Evolutionary conservation across 2,797 vertebrate species (phyloP), one percentile per base, ranked within the genome.

Genomic region (Intellagama lesueurii): DNA sequence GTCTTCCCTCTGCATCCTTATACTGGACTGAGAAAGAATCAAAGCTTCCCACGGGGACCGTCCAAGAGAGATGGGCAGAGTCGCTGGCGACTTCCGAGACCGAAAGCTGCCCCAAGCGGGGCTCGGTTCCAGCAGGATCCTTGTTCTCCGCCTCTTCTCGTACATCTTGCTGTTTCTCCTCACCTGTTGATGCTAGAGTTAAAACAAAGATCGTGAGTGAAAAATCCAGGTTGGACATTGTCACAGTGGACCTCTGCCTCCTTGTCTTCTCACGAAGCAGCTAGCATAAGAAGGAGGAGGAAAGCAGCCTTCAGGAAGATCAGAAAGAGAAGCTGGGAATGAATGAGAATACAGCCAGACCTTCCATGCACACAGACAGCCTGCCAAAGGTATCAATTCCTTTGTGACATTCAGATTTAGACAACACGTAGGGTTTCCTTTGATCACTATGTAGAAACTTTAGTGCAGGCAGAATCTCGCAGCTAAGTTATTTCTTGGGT

Each of bases 11-110:
- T 0, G 66, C 60, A n/a, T 91, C 94, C 86, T 52, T 90, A 83
- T 94, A 96, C 90, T 95, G 95, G 79, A 95, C 19, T n/a, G 94
- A 28, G 56, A 96, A 95, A 86, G 95, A 94, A 84, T 95, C 93
- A 60, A 95, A 95, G 69, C 60, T 66, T n/a, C 95, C 94, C n/a
- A 75, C 88, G 52, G 85, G 89, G 47, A 94, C 92, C 0, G 90
- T 94, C 95, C 95, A 95, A 0, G 26, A 88, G 60, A 96, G 92
- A 70, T 0, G 88, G 77, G 95, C 44, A 14, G 94, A 66, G 24
- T 91, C 32, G 1, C 88, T 4, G 79, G 92, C 93, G 78, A 91
- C 75, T 1, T 84, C 88, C 0, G 83, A 87, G 76, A 91, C 92
- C 0, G 68, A 88, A 69, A 95, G 88, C 2, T 91, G 85, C 16